Evolutionary conservation across 2,113 vertebrate species (phyloP).

Genomic region (Acinonyx jubatus): DNA sequence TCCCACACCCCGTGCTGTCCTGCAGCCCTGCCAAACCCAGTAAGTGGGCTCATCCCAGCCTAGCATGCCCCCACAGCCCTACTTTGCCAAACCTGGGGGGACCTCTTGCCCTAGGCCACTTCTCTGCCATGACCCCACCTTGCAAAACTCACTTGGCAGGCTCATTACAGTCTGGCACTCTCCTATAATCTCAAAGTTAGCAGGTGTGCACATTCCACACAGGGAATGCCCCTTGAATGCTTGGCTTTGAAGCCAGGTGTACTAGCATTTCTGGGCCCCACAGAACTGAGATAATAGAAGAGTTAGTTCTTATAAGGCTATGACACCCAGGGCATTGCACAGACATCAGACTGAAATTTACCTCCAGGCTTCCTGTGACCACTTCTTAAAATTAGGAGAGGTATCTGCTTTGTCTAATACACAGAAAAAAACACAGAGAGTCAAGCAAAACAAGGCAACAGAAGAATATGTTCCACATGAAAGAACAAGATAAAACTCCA

Average conservation of each 20-base stretch:
- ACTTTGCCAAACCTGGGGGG: neutral
- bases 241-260: neutral
- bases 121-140: neutral
- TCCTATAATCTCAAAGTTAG: neutral
- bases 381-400: neutral
- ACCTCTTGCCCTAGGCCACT: neutral
- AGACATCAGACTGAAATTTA: neutral
- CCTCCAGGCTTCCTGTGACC: neutral
- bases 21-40: neutral
- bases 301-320: neutral
- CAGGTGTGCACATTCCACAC: neutral
- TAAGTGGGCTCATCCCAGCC: neutral
- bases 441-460: neutral
- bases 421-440: neutral
- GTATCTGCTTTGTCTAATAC: neutral
- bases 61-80: neutral
- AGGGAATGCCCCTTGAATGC: neutral
- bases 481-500: neutral
- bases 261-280: neutral
- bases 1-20: neutral
- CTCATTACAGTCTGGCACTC: neutral
- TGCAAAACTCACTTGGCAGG: neutral
- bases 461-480: neutral
- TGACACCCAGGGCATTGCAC: neutral
- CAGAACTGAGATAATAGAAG: neutral